Evolutionary conservation across 2,888 invertebrate genomes (phyloP).

Genomic region (Pheosia gnoma): DNA sequence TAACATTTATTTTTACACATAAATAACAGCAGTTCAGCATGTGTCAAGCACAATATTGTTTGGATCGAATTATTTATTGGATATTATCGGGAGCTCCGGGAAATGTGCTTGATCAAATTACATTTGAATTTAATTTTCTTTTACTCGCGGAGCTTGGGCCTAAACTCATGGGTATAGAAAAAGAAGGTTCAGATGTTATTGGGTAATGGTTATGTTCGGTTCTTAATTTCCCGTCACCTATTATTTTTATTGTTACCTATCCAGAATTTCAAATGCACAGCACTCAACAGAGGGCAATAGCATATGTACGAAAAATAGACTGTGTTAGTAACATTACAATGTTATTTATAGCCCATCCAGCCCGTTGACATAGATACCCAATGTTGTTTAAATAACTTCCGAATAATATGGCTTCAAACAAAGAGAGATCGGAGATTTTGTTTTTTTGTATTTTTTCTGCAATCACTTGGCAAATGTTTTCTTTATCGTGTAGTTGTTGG

Average conservation of each 20-base stretch:
- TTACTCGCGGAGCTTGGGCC: not conserved
- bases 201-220: no score
- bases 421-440: not conserved
- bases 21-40: not conserved
- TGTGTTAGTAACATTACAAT: conserved; percentile 7
- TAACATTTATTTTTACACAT: not conserved
- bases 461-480: not conserved
- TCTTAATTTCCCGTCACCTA: not conserved
- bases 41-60: not conserved
- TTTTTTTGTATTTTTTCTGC: not conserved
- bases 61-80: conserved; percentile 9
- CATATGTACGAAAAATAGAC: conserved; percentile 22
- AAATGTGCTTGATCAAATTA: conserved; percentile 17
- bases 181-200: no score
- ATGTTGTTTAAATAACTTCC: conserved; percentile 14
- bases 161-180: no score
- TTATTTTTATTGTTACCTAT: not conserved
- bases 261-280: not conserved
- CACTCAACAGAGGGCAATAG: conserved; percentile 17
- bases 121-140: conserved; percentile 9
- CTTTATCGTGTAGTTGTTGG: no score
- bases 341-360: conserved; percentile 25
- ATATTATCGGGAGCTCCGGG: not conserved
- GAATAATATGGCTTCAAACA: not conserved
- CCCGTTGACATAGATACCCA: conserved; percentile 29